phyloP scores from a whole-genome alignment of 2,888 invertebrate genomes.

The Chydorus sphaericus region DNA sequence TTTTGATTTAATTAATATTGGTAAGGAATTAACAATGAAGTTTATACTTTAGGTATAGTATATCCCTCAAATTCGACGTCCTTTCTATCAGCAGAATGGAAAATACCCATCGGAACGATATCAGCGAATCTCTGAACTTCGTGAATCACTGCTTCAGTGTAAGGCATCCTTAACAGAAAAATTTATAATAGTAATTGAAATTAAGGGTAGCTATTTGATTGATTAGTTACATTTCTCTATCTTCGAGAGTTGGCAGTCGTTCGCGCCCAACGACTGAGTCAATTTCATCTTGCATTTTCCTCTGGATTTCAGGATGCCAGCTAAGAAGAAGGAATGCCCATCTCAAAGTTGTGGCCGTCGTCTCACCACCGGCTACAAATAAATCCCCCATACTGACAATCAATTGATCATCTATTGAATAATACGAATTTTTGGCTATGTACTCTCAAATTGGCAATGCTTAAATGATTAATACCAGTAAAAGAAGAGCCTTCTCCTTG shows the following conservation, averaged over 20 bases:
- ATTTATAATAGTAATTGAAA: not conserved
- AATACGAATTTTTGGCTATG: not conserved
- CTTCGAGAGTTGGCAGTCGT: not conserved
- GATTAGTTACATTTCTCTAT: not conserved
- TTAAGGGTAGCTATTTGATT: not conserved
- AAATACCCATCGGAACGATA: constrained; percentile 6
- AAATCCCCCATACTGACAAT: not conserved
- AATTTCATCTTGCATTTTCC: constrained; percentile 1
- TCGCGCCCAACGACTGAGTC: constrained; percentile 5
- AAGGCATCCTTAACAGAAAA: constrained; percentile 4
- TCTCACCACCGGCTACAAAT: constrained; percentile 9
- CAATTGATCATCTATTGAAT: not conserved
- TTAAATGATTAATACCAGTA: not conserved
- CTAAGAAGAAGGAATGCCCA: constrained; percentile 5
- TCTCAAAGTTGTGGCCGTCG: constrained; percentile 4
- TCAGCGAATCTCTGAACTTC: constrained; percentile 13
- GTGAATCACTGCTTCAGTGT: constrained; percentile 11
- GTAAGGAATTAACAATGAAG: not conserved
- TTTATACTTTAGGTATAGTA: constrained; percentile 5
- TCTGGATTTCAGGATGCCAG: not conserved
- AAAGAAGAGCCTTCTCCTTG: not conserved
- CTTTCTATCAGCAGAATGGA: not conserved
- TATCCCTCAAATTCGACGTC: constrained; percentile 4
- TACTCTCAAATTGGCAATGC: not conserved
- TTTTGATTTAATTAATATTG: not conserved